Evolutionary conservation across 2,888 invertebrate genomes (phyloP), one percentile per base, ranked within the genome.

Genomic region (Actias luna): DNA sequence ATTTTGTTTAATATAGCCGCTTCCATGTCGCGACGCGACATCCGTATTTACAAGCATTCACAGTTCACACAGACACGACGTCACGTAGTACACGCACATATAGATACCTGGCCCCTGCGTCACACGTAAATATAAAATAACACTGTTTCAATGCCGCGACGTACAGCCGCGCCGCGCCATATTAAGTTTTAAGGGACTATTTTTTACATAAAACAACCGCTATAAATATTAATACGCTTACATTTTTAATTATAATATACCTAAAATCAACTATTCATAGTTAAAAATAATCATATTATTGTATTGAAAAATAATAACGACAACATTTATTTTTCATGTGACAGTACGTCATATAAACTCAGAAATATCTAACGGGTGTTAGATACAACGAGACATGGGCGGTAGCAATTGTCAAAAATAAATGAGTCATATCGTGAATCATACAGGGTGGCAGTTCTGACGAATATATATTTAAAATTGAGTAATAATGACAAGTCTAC

Each of bases 21-120:
- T 75, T 78, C 64, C 68, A 76, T 71, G 66, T 69, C 67, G 68
- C 70, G 73, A 70, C 71, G 77, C 72, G 69, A 84, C 80, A 86
- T 84, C 85, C 83, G 79, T 85, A 84, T 88, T 84, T 85, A 87
- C 84, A 83, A 80, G 78, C 78, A 76, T 77, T 76, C 75, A 42
- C 18, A 78, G 74, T 76, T 71, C 73, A 82, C 86, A 84, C 86
- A 83, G 88, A 87, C 85, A 83, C 80, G 67, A 87, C 89, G 90
- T 88, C 89, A 89, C 78, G 67, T 66, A 68, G 73, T 73, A 63
- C 75, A 81, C 84, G 71, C 87, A 87, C 88, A 88, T 88, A 80
- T 57, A 39, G 67, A 74, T 67, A 70, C 61, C 76, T 79, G 89
- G 88, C 88, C 90, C 89, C 81, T 77, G 77, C 81, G 80, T 82